Evolutionary conservation across 2,888 invertebrate genomes (phyloP), one percentile per base, ranked within the genome.

Genomic region (Sipha maydis): DNA sequence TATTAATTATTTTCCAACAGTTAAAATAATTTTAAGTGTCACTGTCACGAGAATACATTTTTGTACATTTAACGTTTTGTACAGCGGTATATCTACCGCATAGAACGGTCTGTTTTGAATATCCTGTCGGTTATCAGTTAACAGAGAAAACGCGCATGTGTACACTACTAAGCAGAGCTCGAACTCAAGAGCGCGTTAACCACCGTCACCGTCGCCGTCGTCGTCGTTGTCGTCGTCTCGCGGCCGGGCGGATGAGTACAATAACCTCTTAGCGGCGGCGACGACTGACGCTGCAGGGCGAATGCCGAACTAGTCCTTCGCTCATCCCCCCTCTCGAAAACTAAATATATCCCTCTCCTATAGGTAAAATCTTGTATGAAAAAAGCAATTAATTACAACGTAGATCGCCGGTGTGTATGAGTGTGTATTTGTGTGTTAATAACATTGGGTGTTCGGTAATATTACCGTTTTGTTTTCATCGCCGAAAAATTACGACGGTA

Each of bases 311-410:
- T 69, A 48, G 85, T 54, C 79, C n/a, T 85, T 78, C 78, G 77
- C 67, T 73, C 76, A 56, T 84, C 73, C 41, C 28, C 28, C 54
- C 54, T 25, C 78, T 28, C 61, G 2, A 41, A 61, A 25, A 61
- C 21, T 21, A 34, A 5, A 61, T 25, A 25, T 14, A 28, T 34
- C 67, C 48, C 61, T 38, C 71, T 11, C 73, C 83, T 14, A 5
- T 14, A 9, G 28, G 75, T 38, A 41, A 54, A 48, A 61, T 77
- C 77, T 41, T 19, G 48, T n/a, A 83, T 54, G 34, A 21, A 73
- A 73, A 84, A 56, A 84, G 54, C 84, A 84, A 84, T 84, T 84
- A 84, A 75, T 83, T 83, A 83, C 54, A 38, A 75, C n/a, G 56
- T 21, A 38, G 41, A 76, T 14, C 71, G 14, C 71, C 21, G 0